phyloP scores from a whole-genome alignment of 2,113 vertebrate species.

The Atlantisia rogersi region DNA sequence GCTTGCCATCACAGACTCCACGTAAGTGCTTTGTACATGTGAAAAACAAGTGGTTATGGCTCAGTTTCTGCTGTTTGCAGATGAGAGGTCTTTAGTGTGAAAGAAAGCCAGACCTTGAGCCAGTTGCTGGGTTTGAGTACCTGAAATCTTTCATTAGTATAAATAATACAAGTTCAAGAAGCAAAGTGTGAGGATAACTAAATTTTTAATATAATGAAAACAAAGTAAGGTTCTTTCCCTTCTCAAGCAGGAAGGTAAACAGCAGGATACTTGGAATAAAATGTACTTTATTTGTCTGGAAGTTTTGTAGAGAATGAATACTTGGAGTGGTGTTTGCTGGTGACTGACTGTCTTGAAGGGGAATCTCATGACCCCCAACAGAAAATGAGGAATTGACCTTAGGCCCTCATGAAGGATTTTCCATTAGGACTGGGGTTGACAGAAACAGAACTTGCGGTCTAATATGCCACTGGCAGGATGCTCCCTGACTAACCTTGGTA shows the following conservation, averaged over 20 bases:
- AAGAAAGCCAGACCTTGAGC: not conserved
- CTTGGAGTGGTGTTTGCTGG: not conserved
- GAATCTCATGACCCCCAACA: not conserved
- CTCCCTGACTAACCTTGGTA: not conserved
- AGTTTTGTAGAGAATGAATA: not conserved
- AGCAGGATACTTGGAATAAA: accelerated
- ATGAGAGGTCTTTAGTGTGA: not conserved
- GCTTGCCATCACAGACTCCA: not conserved
- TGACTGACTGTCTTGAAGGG: not conserved
- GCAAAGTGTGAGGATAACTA: not conserved
- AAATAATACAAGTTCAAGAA: not conserved
- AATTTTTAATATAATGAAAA: not conserved
- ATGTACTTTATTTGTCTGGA: not conserved
- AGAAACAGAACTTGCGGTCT: not conserved
- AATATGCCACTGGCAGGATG: not conserved
- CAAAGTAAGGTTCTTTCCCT: not conserved
- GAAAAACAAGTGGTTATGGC: not conserved
- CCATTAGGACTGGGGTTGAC: not conserved
- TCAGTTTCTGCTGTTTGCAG: not conserved
- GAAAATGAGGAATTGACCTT: not conserved
- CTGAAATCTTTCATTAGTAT: accelerated
- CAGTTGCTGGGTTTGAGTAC: not conserved
- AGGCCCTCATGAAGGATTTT: not conserved
- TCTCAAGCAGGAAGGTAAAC: not conserved
- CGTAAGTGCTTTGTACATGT: not conserved